Conservation (phyloP, 2,888 invertebrate species). For the Polymixis flavicincta region DNA sequence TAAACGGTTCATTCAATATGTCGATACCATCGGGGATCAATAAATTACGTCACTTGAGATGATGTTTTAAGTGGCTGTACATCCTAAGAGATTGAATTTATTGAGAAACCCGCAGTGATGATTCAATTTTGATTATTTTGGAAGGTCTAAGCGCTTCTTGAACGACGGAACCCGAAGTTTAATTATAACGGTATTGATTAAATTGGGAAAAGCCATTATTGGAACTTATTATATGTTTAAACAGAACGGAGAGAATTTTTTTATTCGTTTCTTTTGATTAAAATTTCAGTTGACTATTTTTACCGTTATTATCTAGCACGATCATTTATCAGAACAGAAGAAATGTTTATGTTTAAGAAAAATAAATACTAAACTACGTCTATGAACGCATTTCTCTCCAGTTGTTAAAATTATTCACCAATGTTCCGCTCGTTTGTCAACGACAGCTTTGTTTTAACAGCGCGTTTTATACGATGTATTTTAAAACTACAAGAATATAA, state of each 20-base stretch:
- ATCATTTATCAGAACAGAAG: slow-evolving; percentile 42
- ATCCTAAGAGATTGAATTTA: slow-evolving; percentile 46
- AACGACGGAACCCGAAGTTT: slow-evolving; percentile 18
- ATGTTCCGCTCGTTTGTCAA: slow-evolving; percentile 54
- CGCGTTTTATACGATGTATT: slow-evolving; percentile 37
- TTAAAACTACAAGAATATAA: slow-evolving; percentile 28
- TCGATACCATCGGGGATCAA: slow-evolving; percentile 58
- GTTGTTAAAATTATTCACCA: slow-evolving; percentile 46
- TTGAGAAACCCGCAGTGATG: slow-evolving; percentile 25
- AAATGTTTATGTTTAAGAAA: slow-evolving; percentile 14
- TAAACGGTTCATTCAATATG: slow-evolving; percentile 51
- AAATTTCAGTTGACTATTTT: slow-evolving; percentile 31
- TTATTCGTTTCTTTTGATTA: neutral
- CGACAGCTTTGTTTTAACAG: slow-evolving; percentile 52
- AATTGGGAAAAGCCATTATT: slow-evolving; percentile 27
- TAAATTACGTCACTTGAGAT: slow-evolving; percentile 51
- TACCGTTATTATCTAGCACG: slow-evolving; percentile 19
- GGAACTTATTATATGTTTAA: neutral
- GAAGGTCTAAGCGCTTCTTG: slow-evolving; percentile 32
- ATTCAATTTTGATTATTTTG: slow-evolving; percentile 49
- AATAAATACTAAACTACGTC: slow-evolving; percentile 27
- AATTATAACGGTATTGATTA: slow-evolving; percentile 38
- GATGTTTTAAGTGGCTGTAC: slow-evolving; percentile 48
- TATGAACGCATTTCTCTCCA: slow-evolving; percentile 14
- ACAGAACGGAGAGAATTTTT: neutral